Evolutionary conservation across 2,113 vertebrate genomes (phyloP).

Genomic region (Guaruba guarouba): DNA sequence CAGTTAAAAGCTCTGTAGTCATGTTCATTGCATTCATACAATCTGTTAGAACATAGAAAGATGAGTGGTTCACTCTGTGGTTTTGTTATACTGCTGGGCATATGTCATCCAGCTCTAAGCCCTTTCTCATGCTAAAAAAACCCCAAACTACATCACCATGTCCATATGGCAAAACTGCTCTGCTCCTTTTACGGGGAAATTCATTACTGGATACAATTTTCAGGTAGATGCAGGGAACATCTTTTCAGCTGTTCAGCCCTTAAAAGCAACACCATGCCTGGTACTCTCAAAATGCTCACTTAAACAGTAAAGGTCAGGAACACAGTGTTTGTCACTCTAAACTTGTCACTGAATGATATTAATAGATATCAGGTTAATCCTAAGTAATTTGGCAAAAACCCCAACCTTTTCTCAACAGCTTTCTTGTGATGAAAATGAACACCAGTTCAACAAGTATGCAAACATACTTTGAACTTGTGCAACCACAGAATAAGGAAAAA

Average conservation of each 20-base stretch:
- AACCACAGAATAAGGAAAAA: background rate
- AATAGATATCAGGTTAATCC: background rate
- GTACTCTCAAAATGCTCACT: background rate
- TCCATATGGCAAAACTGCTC: background rate
- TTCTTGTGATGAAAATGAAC: background rate
- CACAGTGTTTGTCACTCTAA: background rate
- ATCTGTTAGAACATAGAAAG: background rate
- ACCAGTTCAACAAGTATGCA: background rate
- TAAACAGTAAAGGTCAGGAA: background rate
- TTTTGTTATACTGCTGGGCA: background rate
- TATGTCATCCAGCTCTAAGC: background rate
- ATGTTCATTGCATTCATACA: background rate
- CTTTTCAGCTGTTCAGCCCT: background rate
- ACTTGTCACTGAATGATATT: background rate
- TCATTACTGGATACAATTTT: background rate
- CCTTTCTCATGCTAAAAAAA: background rate
- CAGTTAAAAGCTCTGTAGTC: constrained; percentile 6
- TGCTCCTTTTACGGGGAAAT: background rate
- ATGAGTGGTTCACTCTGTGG: background rate
- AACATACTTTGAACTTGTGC: background rate
- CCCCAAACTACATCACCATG: rapidly evolving
- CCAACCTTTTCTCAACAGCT: background rate
- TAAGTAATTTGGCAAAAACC: background rate
- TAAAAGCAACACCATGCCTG: background rate
- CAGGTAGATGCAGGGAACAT: background rate